Evolutionary conservation across 1,140 invertebrate species (phyloP), one percentile per base, ranked within the genome.

Genomic region (Dufourea novaeangliae): DNA sequence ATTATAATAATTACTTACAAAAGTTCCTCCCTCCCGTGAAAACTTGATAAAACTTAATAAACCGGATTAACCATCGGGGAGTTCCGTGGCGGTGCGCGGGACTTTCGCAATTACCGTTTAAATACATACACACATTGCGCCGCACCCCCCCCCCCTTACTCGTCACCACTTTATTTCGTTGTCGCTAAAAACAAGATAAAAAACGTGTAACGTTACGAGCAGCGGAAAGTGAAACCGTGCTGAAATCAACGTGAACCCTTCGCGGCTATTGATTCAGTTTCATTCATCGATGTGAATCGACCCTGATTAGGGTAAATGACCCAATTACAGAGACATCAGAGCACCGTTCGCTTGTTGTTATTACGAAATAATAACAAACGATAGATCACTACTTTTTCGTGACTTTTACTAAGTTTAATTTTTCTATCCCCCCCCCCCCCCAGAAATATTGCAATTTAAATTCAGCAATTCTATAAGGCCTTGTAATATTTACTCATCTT

Each of bases 1-100:
- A 76, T 76, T 76, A 76, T 69, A 76, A 76, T 76, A 76, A 69
- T 76, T 76, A 76, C 63, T 76, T 69, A 50, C 39, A 50, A 69
- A 76, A 69, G 34, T 74, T 74, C 71, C 12, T 22, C 25, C 2
- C 37, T 29, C 50, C 34, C 41, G 29, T 20, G 64, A 37, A 69
- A 76, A 76, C 73, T 76, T 56, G 73, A 69, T 59, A 69, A 76
- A 76, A 76, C 73, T 69, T 67, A 69, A 69, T 69, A 69, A 76
- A 76, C 22, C 20, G 73, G 54, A 76, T 76, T 76, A 76, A 59
- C 39, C 54, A 50, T 37, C 37, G 62, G 39, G 41, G 54, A 76
- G 73, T 46, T 50, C 32, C 39, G 29, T n/a, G 46, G 52, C 29
- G 12, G 27, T 61, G 39, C 46, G 8, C 6, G 52, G 20, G 73